phyloP scores from a whole-genome alignment of 2,888 invertebrate species.

The Pollenia angustigena region DNA sequence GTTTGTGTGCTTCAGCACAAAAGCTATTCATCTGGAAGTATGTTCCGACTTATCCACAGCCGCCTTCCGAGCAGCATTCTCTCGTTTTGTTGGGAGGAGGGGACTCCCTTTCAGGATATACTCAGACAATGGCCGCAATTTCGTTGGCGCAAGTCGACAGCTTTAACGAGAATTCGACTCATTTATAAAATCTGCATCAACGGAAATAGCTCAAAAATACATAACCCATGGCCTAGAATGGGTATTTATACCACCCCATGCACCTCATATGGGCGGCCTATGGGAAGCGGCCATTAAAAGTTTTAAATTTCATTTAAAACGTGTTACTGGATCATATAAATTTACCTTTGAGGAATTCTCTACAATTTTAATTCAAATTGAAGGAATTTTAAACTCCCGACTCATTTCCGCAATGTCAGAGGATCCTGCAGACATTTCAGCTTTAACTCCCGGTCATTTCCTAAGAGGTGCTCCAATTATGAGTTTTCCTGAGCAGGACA shows the following conservation, averaged over 20 bases:
- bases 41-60: constrained; percentile 23
- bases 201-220: constrained; percentile 19
- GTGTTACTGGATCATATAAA: no score
- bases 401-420: no score
- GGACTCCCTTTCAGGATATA: constrained; percentile 38
- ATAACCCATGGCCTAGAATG: constrained; percentile 17
- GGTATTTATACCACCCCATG: constrained; percentile 32
- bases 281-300: constrained; percentile 19
- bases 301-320: no score
- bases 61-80: neutral
- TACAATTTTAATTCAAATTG: no score
- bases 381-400: no score
- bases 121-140: constrained; percentile 44
- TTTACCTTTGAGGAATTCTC: no score
- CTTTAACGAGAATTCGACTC: constrained; percentile 10
- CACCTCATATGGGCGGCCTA: constrained; percentile 47
- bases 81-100: neutral
- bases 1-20: constrained; percentile 10
- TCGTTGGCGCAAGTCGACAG: constrained; percentile 28
- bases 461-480: no score
- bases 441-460: no score
- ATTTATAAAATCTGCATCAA: neutral
- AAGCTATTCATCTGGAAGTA: constrained; percentile 39
- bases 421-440: neutral
- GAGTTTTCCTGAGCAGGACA: no score